Percentiles rank a stretch among this genome's conserved stretches.
Conservation (phyloP, 1,140 invertebrate species). For the Aphelinus atriplicis region DNA sequence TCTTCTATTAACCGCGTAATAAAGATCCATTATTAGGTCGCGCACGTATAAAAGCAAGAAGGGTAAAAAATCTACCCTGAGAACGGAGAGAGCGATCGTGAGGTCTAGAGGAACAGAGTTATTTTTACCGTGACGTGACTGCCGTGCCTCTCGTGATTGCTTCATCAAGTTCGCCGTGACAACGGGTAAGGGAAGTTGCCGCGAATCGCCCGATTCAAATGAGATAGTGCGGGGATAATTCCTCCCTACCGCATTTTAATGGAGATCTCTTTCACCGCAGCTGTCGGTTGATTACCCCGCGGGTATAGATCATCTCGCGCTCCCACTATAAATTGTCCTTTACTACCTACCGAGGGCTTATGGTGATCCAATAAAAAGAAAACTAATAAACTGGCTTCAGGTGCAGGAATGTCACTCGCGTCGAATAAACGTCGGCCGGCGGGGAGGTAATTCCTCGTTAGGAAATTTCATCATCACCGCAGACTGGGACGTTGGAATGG, state of each 20-base stretch:
- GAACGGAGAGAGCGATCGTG: background rate
- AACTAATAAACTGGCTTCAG: too few relatives aligned
- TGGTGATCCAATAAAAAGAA: too few relatives aligned
- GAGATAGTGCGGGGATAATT: conserved; percentile 9
- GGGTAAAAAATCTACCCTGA: background rate
- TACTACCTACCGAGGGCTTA: too few relatives aligned
- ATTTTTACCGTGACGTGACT: conserved; percentile 10
- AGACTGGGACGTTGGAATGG: too few relatives aligned
- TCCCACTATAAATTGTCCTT: too few relatives aligned
- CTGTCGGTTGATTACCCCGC: too few relatives aligned
- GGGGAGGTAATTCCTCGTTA: too few relatives aligned
- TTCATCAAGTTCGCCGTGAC: conserved; percentile 4
- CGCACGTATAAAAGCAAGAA: background rate
- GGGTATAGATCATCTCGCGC: too few relatives aligned
- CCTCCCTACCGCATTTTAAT: background rate
- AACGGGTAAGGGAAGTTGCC: background rate
- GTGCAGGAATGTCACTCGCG: too few relatives aligned
- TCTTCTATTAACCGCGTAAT: background rate
- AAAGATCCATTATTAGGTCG: background rate
- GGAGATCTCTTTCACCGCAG: background rate
- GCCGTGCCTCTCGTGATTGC: conserved; percentile 1
- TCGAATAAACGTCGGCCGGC: too few relatives aligned
- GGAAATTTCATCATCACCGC: too few relatives aligned
- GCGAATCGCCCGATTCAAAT: conserved; percentile 14
- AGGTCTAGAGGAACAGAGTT: background rate